Base-by-base conservation (phyloP, 2,888 invertebrate genomes). In the Oxyteleia sp. region DNA sequence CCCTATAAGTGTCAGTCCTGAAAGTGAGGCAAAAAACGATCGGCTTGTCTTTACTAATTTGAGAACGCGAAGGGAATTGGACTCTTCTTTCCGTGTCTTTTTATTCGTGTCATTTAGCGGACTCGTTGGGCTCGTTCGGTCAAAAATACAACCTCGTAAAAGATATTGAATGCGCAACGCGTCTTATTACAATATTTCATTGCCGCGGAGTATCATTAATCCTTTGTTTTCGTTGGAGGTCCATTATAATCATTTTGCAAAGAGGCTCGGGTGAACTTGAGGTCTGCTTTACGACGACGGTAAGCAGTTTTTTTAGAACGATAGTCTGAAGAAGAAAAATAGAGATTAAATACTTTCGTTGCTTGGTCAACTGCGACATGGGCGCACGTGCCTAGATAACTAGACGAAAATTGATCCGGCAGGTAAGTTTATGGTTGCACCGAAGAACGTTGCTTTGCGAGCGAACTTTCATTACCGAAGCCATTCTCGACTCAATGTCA, bases 11-110 rank as follows among this genome's bases (percentile, higher is more conserved):
- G 81, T 81, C 69, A 57, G 68, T 32, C 38, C 43, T 55, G 49
- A 55, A 81, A 75, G 63, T 69, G 75, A 74, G 82, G 82, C 76
- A 84, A 85, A 84, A 85, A 86, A 76, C 85, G 72, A 85, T 84
- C 84, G 81, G 68, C 83, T 53, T 59, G 81, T 75, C 74, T 81
- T 81, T 63, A 69, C 81, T 75, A 81, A 81, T 81, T 81, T 63
- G 69, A 63, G 75, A 63, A 72, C 81, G 57, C 15, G 49, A 69
- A 75, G 69, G 81, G 81, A 69, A 43, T 75, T 51, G 63, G 13
- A 55, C 63, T 61, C 18, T 5, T 81, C 72, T 72, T 66, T 75
- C 55, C 71, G 68, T 71, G 69, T 57, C 61, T 71, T 71, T 69
- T 76, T 79, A 10, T 69, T 49, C 68, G 45, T 47, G 43, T 63